Conservation (phyloP, 2,888 invertebrate species). For the Athrips mouffetella region DNA sequence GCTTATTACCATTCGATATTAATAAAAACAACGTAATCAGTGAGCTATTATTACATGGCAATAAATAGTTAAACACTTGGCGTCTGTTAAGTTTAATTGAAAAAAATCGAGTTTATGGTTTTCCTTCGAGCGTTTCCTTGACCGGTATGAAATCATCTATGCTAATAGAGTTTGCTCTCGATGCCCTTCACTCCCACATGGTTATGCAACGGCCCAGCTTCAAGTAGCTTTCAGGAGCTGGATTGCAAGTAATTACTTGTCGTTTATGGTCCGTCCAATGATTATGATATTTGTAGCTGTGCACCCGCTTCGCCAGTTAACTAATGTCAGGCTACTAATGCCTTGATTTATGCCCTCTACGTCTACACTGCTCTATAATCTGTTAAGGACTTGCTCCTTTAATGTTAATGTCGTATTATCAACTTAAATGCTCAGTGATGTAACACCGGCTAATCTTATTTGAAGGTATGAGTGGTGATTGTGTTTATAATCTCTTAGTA, state of each 20-base stretch:
- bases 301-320: conserved; percentile 39
- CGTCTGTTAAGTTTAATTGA: conserved; percentile 19
- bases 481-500: too few species aligned
- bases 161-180: conserved; percentile 54
- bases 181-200: conserved; percentile 57
- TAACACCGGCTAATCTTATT: conserved; percentile 21
- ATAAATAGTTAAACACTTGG: conserved; percentile 14
- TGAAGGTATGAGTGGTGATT: too few species aligned
- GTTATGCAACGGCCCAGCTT: conserved; percentile 49
- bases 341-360: conserved; percentile 52
- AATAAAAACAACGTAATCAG: conserved; percentile 30
- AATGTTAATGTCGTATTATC: conserved; percentile 44
- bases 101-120: conserved; percentile 40
- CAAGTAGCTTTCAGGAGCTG: conserved; percentile 45
- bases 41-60: conserved; percentile 30
- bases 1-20: conserved; percentile 31
- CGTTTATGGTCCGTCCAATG: conserved; percentile 38
- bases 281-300: conserved; percentile 43
- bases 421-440: conserved; percentile 37
- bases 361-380: conserved; percentile 42
- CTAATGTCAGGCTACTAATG: conserved; percentile 47
- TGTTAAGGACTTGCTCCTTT: conserved; percentile 36
- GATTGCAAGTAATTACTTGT: too few species aligned
- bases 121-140: conserved; percentile 61
- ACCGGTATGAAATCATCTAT: conserved; percentile 68